Conservation (phyloP, 2,888 invertebrate species). For the Zaprionus lineosus region DNA sequence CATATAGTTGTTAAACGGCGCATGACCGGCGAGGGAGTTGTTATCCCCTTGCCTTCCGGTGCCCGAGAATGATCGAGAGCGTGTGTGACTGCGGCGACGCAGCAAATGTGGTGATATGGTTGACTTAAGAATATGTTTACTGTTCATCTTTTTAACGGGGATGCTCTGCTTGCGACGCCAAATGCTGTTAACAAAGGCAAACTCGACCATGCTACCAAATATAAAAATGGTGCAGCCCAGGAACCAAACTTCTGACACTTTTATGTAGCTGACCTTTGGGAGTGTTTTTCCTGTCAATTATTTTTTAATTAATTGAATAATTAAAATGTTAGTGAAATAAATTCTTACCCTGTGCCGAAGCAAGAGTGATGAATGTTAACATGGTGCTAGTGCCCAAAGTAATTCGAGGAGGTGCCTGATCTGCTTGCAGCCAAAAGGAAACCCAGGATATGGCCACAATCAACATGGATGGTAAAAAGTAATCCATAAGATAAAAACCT, state of each 20-base stretch:
- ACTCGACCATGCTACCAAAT: slow-evolving; percentile 92
- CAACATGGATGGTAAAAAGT: slow-evolving; percentile 93
- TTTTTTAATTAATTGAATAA: too few relatives aligned
- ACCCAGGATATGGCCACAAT: slow-evolving; percentile 95
- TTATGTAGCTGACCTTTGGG: slow-evolving; percentile 94
- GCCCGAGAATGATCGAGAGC: slow-evolving; percentile 86
- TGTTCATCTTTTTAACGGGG: slow-evolving; percentile 84
- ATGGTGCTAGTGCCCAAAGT: slow-evolving; percentile 92
- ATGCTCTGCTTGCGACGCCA: slow-evolving; percentile 88
- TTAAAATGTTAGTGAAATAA: too few relatives aligned
- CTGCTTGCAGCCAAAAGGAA: slow-evolving; percentile 94
- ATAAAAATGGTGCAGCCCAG: slow-evolving; percentile 92
- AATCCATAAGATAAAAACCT: slow-evolving; percentile 94
- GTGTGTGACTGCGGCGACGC: slow-evolving; percentile 88
- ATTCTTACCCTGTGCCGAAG: slow-evolving; percentile 89
- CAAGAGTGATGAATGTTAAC: slow-evolving; percentile 93
- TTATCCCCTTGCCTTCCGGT: slow-evolving; percentile 46
- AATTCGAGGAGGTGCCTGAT: slow-evolving; percentile 92
- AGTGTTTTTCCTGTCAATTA: slow-evolving; percentile 87
- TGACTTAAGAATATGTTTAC: slow-evolving; percentile 92
- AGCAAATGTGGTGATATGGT: slow-evolving; percentile 91
- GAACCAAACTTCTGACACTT: slow-evolving; percentile 95
- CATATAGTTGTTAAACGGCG: slow-evolving; percentile 87
- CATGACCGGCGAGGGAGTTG: slow-evolving; percentile 84
- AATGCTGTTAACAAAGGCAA: slow-evolving; percentile 94